Base-by-base conservation (phyloP, 2,113 vertebrate species). In the Natator depressus region DNA sequence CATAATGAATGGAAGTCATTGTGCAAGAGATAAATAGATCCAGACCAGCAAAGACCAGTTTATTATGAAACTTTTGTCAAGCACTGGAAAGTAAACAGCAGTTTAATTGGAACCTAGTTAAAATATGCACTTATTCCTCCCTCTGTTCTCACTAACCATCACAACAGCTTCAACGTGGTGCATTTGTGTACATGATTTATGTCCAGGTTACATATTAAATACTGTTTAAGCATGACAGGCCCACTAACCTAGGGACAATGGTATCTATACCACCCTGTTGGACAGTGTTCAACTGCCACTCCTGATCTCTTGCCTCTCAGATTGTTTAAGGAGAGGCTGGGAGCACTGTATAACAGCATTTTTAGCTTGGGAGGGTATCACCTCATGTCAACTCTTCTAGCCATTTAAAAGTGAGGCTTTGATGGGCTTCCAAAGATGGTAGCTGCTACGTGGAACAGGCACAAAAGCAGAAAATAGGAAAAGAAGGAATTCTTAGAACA, bases 161-260 rank as follows among this genome's bases (percentile, higher is more conserved):
- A 8, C 54, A 95, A 87, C 62, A 90, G 90, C 89, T 89, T 62
- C 72, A 88, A 38, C 29, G 95, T 84, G 59, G 29, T 59, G 72
- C 78, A 85, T 46, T 80, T 76, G 22, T 25, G 83, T 78, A 76
- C 1, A 0, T 20, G 59, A 93, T 91, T 85, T 59, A 84, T 89
- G 38, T 17, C 85, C 35, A 53, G 89, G 53, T 8, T 72, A 65
- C 3, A 19, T 92, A 62, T 72, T 53, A 84, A 91, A 25, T 86
- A 57, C 55, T 65, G 51, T 20, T 31, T 24, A 8, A 53, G n/a
- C 62, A 29, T 84, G 76, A 51, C 51, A 94, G 62, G 91, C 24
- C 86, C 79, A 20, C 89, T 72, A 93, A 90, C 65, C 95, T 72
- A 13, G 69, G 87, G 93, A 80, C 65, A 90, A 89, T 53, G 31